Evolutionary conservation across 2,113 vertebrate species (phyloP), one percentile per base, ranked within the genome.

Genomic region (Colistium nudipinnis): DNA sequence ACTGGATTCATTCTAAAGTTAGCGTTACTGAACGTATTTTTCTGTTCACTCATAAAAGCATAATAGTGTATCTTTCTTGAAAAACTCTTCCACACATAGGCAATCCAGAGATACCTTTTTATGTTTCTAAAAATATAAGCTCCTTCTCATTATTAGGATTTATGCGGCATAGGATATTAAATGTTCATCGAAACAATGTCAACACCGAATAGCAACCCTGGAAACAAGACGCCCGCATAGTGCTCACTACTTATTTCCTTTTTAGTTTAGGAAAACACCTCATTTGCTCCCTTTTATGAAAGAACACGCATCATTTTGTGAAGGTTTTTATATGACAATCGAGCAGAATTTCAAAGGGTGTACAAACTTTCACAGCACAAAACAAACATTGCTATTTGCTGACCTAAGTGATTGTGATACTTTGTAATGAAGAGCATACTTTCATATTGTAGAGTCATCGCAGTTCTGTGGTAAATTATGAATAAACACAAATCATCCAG

Each of bases 281-380:
- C 0, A 38, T 41, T 25, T 7, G 14, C 36, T 60, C 41, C 24
- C 60, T 41, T 35, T 19, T 36, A 28, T 11, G 19, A n/a, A 28
- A 27, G 19, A 20, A 70, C 24, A 20, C 16, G 38, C 19, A 31
- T 33, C 5, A 53, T 22, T 11, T 49, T 1, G 25, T 33, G 2
- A 20, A 83, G 59, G 0, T 16, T 43, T 71, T 71, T 49, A 47
- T 65, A 52, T 20, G 55, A 70, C 30, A 61, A 20, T 20, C 49
- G 7, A 52, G n/a, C 28, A 60, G 38, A 25, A 45, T 35, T 61
- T 64, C 7, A 27, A 57, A 39, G 6, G 53, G 4, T 35, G 28
- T 52, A 55, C 48, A 77, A 74, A 25, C n/a, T 5, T 74, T 57
- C 27, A 77, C 36, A 54, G 62, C 55, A 79, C 49, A 31, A 14